Conservation (phyloP, 2,113 vertebrate species). For the Seriola dumerili region DNA sequence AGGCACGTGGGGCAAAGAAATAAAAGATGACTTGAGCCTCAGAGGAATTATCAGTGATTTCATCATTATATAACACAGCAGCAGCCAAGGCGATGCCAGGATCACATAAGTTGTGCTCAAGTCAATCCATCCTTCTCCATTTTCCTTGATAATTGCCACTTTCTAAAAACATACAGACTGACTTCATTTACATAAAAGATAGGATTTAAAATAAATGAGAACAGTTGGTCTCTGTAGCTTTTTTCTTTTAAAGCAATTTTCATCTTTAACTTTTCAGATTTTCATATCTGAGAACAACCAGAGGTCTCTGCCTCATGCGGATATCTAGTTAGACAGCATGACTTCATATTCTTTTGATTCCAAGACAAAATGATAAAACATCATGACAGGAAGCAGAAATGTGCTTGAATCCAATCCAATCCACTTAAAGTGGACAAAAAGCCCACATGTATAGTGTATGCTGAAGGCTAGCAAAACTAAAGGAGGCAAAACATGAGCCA, state of each 20-base stretch:
- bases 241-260: background rate
- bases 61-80: constrained; percentile 36
- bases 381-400: constrained; percentile 10
- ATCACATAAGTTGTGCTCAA: constrained; percentile 12
- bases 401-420: background rate
- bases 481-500: constrained; percentile 26
- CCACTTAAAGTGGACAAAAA: background rate
- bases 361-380: constrained; percentile 21
- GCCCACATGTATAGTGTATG: background rate
- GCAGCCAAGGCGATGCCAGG: constrained; percentile 25
- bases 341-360: constrained; percentile 23
- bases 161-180: constrained; percentile 21
- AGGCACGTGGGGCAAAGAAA: constrained; percentile 44
- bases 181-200: constrained; percentile 3
- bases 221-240: background rate
- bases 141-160: constrained; percentile 6
- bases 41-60: constrained; percentile 57
- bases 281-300: constrained; percentile 21
- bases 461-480: background rate
- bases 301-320: background rate
- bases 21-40: constrained; percentile 38
- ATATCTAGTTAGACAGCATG: background rate
- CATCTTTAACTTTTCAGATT: constrained; percentile 13
- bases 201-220: background rate
- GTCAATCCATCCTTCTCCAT: background rate